These are phyloP conservation scores for Dicerorhinus sumatrensis DNA, from an alignment of 2,113 vertebrate genomes.

Conservation along the genomic window DNA sequence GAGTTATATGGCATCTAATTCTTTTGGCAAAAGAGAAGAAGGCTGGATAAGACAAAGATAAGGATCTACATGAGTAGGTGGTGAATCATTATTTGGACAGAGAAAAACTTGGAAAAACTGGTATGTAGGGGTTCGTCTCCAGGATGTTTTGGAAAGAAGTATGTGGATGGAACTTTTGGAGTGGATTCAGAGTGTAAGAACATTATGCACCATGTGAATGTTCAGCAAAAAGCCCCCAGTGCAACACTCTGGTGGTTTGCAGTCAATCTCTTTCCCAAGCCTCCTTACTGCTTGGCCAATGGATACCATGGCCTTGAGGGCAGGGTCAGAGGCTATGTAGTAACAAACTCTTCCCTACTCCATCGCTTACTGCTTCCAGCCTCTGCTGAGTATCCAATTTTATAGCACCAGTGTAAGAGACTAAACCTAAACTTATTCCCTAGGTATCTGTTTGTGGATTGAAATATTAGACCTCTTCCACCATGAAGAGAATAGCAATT, in stretches of 20 bases:
- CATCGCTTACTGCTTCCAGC: neutral
- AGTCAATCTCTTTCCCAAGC: neutral
- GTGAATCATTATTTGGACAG: neutral
- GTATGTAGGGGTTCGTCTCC: neutral
- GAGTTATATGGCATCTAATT: neutral
- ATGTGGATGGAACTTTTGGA: neutral
- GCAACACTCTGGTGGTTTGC: neutral
- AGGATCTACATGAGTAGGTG: neutral
- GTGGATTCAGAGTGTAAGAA: neutral
- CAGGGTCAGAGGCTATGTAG: neutral
- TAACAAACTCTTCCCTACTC: neutral
- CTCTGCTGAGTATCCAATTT: neutral
- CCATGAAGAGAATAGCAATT: neutral
- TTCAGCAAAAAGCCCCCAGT: neutral
- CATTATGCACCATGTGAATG: neutral
- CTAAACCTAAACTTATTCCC: neutral
- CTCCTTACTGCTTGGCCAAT: neutral
- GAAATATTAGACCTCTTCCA: neutral
- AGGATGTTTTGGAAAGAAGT: neutral
- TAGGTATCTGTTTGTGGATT: neutral
- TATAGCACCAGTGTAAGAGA: neutral
- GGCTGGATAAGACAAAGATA: neutral
- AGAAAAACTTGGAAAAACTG: neutral
- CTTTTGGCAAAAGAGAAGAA: neutral
- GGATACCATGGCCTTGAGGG: neutral